These are phyloP conservation scores for Standfussiana lucernea DNA, from an alignment of 2,888 invertebrate species.

Conservation along the genomic window DNA sequence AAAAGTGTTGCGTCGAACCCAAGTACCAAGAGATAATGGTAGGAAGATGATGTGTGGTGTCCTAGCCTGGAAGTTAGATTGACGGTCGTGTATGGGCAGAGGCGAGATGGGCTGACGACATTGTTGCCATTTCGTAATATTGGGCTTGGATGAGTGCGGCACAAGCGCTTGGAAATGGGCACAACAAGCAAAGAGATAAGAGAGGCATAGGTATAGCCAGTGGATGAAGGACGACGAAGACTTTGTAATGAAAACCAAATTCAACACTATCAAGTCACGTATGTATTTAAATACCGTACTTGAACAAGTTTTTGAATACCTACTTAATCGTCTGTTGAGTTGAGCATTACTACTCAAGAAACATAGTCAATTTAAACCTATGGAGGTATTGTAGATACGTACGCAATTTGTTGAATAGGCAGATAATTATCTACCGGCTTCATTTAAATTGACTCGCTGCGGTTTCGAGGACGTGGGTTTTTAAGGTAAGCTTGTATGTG, in stretches of 20 bases:
- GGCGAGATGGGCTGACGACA: not conserved
- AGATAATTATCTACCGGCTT: not conserved
- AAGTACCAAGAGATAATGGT: not conserved
- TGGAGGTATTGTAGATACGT: not conserved
- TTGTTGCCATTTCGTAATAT: not conserved
- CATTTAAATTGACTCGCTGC: constrained; percentile 12
- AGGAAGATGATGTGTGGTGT: not conserved
- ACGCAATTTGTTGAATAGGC: not conserved
- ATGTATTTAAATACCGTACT: not conserved
- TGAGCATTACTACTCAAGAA: not conserved
- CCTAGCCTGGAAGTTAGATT: not conserved
- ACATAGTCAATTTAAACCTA: constrained; percentile 1
- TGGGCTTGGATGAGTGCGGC: not conserved
- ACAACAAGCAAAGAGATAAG: not conserved
- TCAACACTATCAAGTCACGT: not conserved
- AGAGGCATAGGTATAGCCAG: not conserved
- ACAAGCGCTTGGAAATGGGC: not conserved
- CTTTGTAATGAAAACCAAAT: constrained; percentile 4
- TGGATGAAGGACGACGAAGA: not conserved
- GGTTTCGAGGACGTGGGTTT: constrained; percentile 22
- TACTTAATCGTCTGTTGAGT: not conserved
- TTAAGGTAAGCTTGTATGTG: constrained; percentile 12
- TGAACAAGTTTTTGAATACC: not conserved
- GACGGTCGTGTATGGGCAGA: not conserved
- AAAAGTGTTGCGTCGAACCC: not conserved